A percentile compares a stretch with the other conserved stretches of the same genome.
Conservation (phyloP, 2,797 vertebrate species). For the Phrynocephalus vlangalii region DNA sequence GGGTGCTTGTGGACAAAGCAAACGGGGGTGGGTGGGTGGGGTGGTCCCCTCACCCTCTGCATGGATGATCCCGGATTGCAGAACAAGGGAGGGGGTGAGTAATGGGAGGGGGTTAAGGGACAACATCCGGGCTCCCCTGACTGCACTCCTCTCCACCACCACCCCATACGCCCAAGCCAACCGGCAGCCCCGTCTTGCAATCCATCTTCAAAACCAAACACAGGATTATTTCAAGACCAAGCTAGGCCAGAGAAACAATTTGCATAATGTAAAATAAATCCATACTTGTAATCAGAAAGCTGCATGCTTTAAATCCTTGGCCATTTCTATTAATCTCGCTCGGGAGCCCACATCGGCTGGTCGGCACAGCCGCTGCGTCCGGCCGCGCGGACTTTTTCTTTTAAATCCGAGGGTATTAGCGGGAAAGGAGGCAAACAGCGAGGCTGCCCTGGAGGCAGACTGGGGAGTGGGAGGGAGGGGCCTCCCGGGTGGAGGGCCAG, state of each 20-base stretch:
- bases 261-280: slow-evolving; percentile 29
- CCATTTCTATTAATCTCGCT: slow-evolving; percentile 25
- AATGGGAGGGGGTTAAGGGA: too few species aligned
- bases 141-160: background rate
- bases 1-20: too few species aligned
- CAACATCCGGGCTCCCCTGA: background rate
- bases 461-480: background rate
- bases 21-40: too few species aligned
- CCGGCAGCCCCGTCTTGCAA: background rate
- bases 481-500: too few species aligned
- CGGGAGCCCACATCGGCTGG: background rate
- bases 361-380: background rate
- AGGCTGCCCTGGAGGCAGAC: too few species aligned
- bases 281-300: slow-evolving; percentile 11
- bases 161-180: background rate
- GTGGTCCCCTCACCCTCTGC: too few species aligned
- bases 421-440: background rate
- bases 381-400: background rate
- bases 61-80: background rate
- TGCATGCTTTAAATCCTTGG: slow-evolving; percentile 28
- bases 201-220: background rate
- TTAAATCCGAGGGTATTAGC: background rate
- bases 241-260: slow-evolving; percentile 25
- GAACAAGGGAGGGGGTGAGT: background rate
- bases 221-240: slow-evolving; percentile 13